phyloP scores from a whole-genome alignment of 2,888 invertebrate genomes.

The Rhingia campestris region DNA sequence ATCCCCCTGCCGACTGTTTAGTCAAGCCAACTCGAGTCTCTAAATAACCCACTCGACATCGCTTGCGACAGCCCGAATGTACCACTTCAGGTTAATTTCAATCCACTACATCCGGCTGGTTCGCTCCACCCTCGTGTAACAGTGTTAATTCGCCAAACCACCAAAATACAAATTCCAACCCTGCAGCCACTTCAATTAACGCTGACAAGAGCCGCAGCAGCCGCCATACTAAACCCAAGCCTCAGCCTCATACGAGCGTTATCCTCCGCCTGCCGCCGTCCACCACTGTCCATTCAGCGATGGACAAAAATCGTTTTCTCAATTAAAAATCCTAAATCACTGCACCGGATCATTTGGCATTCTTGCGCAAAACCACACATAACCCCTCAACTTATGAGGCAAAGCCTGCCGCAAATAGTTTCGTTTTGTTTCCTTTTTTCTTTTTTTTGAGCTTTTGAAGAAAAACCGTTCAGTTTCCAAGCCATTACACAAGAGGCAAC shows the following conservation, averaged over 20 bases:
- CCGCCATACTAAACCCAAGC: slow-evolving; percentile 47
- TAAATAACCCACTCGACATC: slow-evolving; percentile 51
- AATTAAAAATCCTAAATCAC: slow-evolving; percentile 70
- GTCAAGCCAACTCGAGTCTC: background rate
- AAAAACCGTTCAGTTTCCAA: slow-evolving; percentile 51
- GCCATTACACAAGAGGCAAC: slow-evolving; percentile 56
- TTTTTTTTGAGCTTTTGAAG: slow-evolving; percentile 13
- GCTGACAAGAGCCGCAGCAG: slow-evolving; percentile 39
- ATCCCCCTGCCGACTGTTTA: slow-evolving; percentile 1
- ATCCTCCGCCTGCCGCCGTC: too few relatives aligned
- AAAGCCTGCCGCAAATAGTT: slow-evolving; percentile 30
- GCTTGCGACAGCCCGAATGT: slow-evolving; percentile 29
- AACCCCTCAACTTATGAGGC: slow-evolving; percentile 9
- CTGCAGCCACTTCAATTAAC: slow-evolving; percentile 62
- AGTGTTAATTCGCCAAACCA: slow-evolving; percentile 66
- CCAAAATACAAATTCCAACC: slow-evolving; percentile 53
- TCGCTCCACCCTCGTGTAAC: slow-evolving; percentile 48
- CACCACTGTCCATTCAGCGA: slow-evolving; percentile 3
- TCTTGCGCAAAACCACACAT: slow-evolving; percentile 58
- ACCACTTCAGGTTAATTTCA: slow-evolving; percentile 63
- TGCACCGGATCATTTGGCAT: slow-evolving; percentile 58
- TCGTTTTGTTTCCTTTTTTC: background rate
- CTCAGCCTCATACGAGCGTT: slow-evolving; percentile 42
- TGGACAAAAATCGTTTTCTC: slow-evolving; percentile 58
- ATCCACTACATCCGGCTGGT: slow-evolving; percentile 35